Evolutionary conservation across 2,797 vertebrate species (phyloP).

Genomic region (Heteromormyrus szaboi): DNA sequence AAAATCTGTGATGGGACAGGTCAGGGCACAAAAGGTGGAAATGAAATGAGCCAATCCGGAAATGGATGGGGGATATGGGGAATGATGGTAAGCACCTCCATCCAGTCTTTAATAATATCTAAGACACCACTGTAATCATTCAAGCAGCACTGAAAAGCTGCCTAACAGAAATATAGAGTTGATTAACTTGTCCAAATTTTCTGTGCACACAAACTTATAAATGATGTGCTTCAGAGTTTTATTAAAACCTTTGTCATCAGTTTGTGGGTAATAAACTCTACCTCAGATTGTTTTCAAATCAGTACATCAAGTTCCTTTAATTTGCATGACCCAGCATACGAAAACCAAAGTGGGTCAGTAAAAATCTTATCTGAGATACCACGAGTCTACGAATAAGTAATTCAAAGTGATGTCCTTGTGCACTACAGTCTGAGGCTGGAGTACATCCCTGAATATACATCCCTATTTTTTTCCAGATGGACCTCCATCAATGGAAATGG

Average conservation of each 20-base stretch:
- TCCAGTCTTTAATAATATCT: background rate
- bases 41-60: background rate
- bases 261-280: background rate
- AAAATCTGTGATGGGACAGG: background rate
- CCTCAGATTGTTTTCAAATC: background rate
- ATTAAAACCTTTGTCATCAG: background rate
- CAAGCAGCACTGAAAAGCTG: background rate
- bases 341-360: background rate
- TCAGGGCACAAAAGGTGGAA: background rate
- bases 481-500: background rate
- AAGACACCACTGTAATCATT: background rate
- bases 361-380: background rate
- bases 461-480: background rate
- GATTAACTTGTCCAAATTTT: background rate
- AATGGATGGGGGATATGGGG: background rate
- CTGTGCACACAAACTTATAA: background rate
- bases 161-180: background rate
- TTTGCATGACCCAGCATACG: background rate
- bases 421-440: background rate
- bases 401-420: background rate
- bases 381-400: background rate
- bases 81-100: background rate
- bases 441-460: background rate
- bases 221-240: background rate
- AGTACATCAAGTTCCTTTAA: background rate